phyloP scores from a whole-genome alignment of 2,888 invertebrate genomes.

The Helicoverpa assulta region DNA sequence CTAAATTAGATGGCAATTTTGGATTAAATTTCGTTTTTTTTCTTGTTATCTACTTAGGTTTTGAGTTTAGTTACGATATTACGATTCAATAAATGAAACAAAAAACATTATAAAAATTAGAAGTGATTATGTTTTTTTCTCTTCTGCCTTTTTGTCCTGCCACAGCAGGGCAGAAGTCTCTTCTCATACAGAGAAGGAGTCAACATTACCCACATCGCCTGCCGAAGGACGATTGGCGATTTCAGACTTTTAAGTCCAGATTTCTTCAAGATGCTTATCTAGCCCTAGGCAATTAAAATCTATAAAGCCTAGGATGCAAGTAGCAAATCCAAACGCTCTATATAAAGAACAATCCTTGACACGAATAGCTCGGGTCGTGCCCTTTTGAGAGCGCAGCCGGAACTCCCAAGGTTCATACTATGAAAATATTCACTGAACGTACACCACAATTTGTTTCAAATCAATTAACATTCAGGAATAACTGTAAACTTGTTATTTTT shows the following conservation, averaged over 20 bases:
- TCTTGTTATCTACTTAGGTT: too few species aligned
- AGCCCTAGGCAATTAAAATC: slow-evolving; percentile 26
- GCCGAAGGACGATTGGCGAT: too few species aligned
- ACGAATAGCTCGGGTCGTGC: slow-evolving; percentile 79
- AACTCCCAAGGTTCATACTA: slow-evolving; percentile 72
- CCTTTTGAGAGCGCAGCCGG: slow-evolving; percentile 74
- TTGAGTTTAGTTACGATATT: too few species aligned
- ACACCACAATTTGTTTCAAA: slow-evolving; percentile 30
- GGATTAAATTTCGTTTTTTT: too few species aligned
- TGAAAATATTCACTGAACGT: slow-evolving; percentile 57
- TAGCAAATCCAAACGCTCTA: slow-evolving; percentile 71
- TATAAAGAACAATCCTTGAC: slow-evolving; percentile 83
- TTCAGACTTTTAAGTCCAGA: too few species aligned
- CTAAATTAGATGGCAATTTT: too few species aligned
- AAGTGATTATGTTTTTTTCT: not conserved
- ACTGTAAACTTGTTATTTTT: not conserved
- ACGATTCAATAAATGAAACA: too few species aligned
- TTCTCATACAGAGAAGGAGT: too few species aligned
- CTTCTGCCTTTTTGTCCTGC: not conserved
- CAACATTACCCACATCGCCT: too few species aligned
- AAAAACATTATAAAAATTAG: too few species aligned
- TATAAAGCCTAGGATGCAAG: slow-evolving; percentile 40
- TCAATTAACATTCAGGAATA: slow-evolving; percentile 6
- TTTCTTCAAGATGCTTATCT: not conserved
- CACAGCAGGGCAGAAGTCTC: too few species aligned